Evolutionary conservation across 1,140 invertebrate species (phyloP), one percentile per base, ranked within the genome.

Genomic region (Tetraneura akinire): DNA sequence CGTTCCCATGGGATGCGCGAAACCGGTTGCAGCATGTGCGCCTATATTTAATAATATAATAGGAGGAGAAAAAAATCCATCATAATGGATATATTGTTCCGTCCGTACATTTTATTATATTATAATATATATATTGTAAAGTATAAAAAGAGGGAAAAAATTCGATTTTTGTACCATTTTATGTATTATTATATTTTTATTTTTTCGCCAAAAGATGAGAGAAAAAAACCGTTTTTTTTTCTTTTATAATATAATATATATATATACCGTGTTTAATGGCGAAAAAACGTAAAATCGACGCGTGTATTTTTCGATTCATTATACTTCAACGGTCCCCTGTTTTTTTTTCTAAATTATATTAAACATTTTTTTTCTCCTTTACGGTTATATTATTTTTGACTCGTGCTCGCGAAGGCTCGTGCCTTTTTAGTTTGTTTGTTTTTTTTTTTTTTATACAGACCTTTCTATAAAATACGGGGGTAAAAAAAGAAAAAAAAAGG

Each of bases 61-160:
- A n/a, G n/a, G n/a, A n/a, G n/a, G n/a, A 32, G 18, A 78, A 78
- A 78, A 76, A 76, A 76, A 76, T 76, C 74, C 74, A 78, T 78
- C 62, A 78, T 78, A 45, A 62, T 42, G 51, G 73, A 60, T 60
- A 49, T 49, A 78, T 62, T 62, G 74, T 78, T 62, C 53, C 23
- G n/a, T n/a, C n/a, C n/a, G n/a, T n/a, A n/a, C n/a, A 42, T 57
- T 78, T 37, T 16, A 62, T n/a, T n/a, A n/a, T n/a, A n/a, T n/a
- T n/a, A n/a, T n/a, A n/a, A n/a, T n/a, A n/a, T n/a, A n/a, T n/a
- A n/a, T n/a, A 32, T 62, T 62, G 74, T 60, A n/a, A n/a, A n/a
- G 73, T 55, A 37, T 37, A 78, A 78, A 60, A 78, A 78, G 32
- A 60, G 60, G 32, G 73, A 55, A 60, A 60, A 55, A 73, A 70